Conservation (phyloP, 2,888 invertebrate genomes). For the Tinea trinotella region DNA sequence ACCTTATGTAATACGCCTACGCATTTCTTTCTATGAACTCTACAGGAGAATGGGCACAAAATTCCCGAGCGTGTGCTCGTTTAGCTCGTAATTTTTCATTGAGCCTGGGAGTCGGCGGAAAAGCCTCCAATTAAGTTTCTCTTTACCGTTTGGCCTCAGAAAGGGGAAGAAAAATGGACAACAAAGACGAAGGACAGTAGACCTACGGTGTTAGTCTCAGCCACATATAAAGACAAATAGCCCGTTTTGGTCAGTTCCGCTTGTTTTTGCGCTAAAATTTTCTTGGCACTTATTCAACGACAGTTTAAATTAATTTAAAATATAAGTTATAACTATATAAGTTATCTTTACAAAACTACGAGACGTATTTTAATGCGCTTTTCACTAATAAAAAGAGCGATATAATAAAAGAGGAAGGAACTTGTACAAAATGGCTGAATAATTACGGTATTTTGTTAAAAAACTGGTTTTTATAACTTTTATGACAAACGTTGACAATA, state of each 20-base stretch:
- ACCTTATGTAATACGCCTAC: slow-evolving; percentile 37
- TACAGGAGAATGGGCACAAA: slow-evolving; percentile 39
- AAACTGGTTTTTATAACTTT: too few species aligned
- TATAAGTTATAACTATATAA: too few species aligned
- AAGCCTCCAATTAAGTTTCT: slow-evolving; percentile 72
- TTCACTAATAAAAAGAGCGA: too few species aligned
- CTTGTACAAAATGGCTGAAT: too few species aligned
- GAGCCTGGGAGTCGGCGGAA: slow-evolving; percentile 63
- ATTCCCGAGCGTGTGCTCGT: slow-evolving; percentile 67
- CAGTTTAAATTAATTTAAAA: too few species aligned
- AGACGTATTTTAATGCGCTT: too few species aligned
- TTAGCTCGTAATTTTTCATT: slow-evolving; percentile 72
- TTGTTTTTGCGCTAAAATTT: not conserved
- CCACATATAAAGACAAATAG: slow-evolving; percentile 46
- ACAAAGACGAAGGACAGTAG: slow-evolving; percentile 52
- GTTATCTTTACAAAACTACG: too few species aligned
- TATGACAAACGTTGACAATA: too few species aligned
- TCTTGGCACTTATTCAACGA: not conserved
- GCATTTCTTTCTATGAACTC: slow-evolving; percentile 47
- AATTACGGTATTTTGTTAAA: too few species aligned
- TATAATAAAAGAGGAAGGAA: too few species aligned
- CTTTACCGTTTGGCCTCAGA: slow-evolving; percentile 59
- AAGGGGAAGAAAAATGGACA: slow-evolving; percentile 66
- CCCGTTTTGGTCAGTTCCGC: slow-evolving; percentile 27
- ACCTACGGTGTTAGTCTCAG: slow-evolving; percentile 25